Evolutionary conservation across 2,113 vertebrate genomes (phyloP), one percentile per base, ranked within the genome.

Genomic region (Pongo pygmaeus): DNA sequence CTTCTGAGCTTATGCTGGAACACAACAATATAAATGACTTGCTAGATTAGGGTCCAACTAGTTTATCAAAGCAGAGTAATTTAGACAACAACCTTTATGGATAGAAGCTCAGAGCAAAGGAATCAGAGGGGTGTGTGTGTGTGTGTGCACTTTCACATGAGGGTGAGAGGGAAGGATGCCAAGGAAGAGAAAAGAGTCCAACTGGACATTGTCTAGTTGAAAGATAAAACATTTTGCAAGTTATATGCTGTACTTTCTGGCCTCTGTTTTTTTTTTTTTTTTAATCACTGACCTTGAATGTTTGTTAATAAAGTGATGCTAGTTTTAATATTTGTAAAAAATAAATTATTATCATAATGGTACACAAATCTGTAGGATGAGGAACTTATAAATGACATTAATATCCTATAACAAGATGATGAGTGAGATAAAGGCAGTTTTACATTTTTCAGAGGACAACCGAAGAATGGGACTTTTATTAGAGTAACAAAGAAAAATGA

Each of bases 291-390:
- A 78, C 69, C 12, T 89, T 89, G 70, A 69, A 52, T 93, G 69
- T 85, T 77, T 93, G 69, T 83, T 78, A 79, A 40, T 75, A 88
- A 84, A 16, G 30, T 90, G 27, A 94, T 40, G 25, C 20, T 70
- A n/a, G 85, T 95, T 89, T 94, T 93, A 92, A 75, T 43, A 52
- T 3, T 84, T 89, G n/a, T 72, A 78, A 96, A 96, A 90, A 83
- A 52, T 69, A 59, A 25, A n/a, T 74, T 79, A 48, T 72, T 84
- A 52, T 64, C 20, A 67, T 55, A 91, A 92, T 90, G 61, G 25
- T 52, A 52, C 46, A 74, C 32, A 89, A 70, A 46, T 30, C 14
- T n/a, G 10, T 52, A 77, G 59, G 48, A 43, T 87, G 48, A 46
- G 50, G 78, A 92, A 79, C 57, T 83, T 85, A 70, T 48, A 92